These are phyloP conservation scores for Lepidocyrtoides sp. DNA, from an alignment of 2,888 invertebrate species.

Conservation along the genomic window DNA sequence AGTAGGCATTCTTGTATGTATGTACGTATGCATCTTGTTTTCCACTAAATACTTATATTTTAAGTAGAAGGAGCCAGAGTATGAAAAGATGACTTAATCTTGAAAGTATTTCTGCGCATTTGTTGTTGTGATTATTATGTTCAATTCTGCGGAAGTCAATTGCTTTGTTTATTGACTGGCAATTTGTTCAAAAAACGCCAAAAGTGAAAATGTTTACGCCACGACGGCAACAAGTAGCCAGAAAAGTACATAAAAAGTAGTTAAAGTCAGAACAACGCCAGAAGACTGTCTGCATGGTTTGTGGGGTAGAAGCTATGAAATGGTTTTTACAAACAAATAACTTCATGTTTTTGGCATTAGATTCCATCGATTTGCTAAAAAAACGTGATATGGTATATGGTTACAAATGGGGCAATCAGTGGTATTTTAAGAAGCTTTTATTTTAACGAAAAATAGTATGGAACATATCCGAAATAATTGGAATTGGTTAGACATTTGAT, in stretches of 20 bases:
- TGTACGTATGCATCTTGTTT: neutral
- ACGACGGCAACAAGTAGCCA: neutral
- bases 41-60: neutral
- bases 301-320: too few species aligned
- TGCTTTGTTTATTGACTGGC: constrained; percentile 16
- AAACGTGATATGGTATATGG: too few species aligned
- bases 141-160: constrained; percentile 68
- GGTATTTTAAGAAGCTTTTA: neutral
- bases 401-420: neutral
- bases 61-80: neutral
- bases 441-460: neutral
- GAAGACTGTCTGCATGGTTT: too few species aligned
- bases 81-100: constrained; percentile 62
- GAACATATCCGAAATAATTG: neutral
- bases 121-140: constrained; percentile 14
- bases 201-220: neutral
- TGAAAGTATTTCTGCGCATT: constrained; percentile 71
- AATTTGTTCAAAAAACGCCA: constrained; percentile 1
- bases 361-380: neutral
- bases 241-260: too few species aligned
- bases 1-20: too few species aligned
- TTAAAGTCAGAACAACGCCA: too few species aligned
- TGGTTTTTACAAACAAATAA: neutral
- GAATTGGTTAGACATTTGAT: neutral
- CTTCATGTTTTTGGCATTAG: neutral